Evolutionary conservation across 2,113 vertebrate genomes (phyloP).

Genomic region (Dolichotis patagonum): DNA sequence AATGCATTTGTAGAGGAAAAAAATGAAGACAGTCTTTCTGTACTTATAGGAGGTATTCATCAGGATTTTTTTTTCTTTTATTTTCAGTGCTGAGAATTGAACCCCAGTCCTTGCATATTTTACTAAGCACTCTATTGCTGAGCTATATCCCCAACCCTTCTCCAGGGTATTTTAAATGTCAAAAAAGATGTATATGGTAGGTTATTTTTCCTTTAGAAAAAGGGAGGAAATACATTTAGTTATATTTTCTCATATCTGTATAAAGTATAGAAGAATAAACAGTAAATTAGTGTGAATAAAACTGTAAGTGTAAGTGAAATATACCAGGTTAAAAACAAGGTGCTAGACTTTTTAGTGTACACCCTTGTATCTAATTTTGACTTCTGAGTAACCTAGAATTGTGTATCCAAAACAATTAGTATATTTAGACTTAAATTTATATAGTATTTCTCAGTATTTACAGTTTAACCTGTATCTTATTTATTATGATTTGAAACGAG

Average conservation of each 20-base stretch:
- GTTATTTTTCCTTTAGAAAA: conserved; percentile 19
- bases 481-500: not conserved
- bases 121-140: not conserved
- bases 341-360: not conserved
- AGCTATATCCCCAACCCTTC: not conserved
- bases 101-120: too few relatives aligned
- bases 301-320: not conserved
- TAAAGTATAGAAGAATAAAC: not conserved
- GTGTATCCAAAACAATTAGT: not conserved
- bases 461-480: not conserved
- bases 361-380: not conserved
- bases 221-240: not conserved
- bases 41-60: not conserved
- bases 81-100: too few relatives aligned
- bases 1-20: not conserved
- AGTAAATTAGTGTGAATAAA: not conserved
- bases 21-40: not conserved
- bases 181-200: not conserved
- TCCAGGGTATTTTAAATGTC: conserved; percentile 15
- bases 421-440: not conserved
- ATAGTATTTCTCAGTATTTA: conserved; percentile 27
- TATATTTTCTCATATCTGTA: not conserved
- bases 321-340: not conserved
- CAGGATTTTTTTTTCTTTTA: not conserved
- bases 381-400: not conserved